A percentile compares a stretch with the other conserved stretches of the same genome.
Conservation (phyloP, 2,797 vertebrate species). For the Gadopsis marmoratus region DNA sequence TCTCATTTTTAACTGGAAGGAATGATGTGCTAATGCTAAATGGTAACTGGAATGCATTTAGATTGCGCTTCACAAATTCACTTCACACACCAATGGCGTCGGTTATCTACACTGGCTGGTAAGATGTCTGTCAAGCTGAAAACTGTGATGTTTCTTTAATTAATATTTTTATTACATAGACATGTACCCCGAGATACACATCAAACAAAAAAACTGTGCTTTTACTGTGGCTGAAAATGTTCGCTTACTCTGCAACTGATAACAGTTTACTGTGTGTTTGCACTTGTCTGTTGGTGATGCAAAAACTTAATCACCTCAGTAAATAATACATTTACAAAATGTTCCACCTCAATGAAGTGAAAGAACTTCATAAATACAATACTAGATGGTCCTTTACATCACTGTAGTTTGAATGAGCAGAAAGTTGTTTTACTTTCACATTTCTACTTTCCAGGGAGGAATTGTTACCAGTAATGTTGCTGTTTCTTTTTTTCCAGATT, state of each 20-base stretch:
- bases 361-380: not conserved
- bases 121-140: not conserved
- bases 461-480: not conserved
- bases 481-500: not conserved
- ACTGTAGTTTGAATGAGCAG: not conserved
- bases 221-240: not conserved
- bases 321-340: conserved; percentile 6
- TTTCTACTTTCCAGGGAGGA: not conserved
- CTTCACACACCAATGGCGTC: too few relatives aligned
- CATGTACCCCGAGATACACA: too few relatives aligned
- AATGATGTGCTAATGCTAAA: too few relatives aligned
- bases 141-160: not conserved
- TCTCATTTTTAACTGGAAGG: too few relatives aligned
- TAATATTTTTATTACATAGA: not conserved
- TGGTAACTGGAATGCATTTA: too few relatives aligned
- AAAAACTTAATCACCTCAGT: conserved; percentile 1
- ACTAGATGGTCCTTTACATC: not conserved
- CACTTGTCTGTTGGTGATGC: not conserved
- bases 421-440: not conserved
- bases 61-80: too few relatives aligned
- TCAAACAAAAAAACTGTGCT: not conserved
- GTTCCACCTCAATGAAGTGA: not conserved
- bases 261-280: not conserved
- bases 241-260: not conserved
- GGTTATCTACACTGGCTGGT: not conserved